These are phyloP conservation scores for Aplodontia rufa DNA, from an alignment of 2,113 vertebrate genomes.

Conservation along the genomic window DNA sequence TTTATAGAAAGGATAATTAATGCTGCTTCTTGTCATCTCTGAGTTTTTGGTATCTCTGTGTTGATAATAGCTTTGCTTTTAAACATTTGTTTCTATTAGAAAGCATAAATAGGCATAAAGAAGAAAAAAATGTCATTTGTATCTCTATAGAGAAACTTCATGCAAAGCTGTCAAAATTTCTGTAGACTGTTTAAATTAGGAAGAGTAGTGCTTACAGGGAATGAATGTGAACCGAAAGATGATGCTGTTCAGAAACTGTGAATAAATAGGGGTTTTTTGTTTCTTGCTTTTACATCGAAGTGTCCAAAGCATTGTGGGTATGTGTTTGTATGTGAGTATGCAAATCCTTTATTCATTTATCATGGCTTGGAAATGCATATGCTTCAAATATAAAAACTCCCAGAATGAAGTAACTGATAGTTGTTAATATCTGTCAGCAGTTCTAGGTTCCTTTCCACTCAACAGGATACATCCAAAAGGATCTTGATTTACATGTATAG, in stretches of 20 bases:
- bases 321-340: background rate
- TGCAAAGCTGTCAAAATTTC: constrained; percentile 66
- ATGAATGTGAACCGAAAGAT: constrained; percentile 38
- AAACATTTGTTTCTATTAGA: constrained; percentile 66
- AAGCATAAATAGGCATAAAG: constrained; percentile 59
- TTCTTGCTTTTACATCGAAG: background rate
- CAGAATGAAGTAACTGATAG: constrained; percentile 37
- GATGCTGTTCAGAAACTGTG: background rate
- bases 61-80: constrained; percentile 62
- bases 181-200: constrained; percentile 56
- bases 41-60: constrained; percentile 26
- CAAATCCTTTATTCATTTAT: background rate
- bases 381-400: constrained; percentile 6
- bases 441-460: background rate
- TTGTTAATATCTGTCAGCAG: constrained; percentile 5
- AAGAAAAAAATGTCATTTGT: constrained; percentile 57
- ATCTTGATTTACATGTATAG: constrained; percentile 7
- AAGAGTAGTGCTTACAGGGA: constrained; percentile 28
- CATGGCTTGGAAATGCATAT: background rate
- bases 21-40: constrained; percentile 12
- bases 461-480: background rate
- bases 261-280: background rate
- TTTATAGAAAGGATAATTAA: constrained; percentile 49
- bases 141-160: constrained; percentile 52
- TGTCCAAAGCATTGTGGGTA: background rate